A percentile compares a stretch with the other conserved stretches of the same genome.
Evolutionary conservation across 1,140 invertebrate species (phyloP).

Genomic region (Pissodes strobi): DNA sequence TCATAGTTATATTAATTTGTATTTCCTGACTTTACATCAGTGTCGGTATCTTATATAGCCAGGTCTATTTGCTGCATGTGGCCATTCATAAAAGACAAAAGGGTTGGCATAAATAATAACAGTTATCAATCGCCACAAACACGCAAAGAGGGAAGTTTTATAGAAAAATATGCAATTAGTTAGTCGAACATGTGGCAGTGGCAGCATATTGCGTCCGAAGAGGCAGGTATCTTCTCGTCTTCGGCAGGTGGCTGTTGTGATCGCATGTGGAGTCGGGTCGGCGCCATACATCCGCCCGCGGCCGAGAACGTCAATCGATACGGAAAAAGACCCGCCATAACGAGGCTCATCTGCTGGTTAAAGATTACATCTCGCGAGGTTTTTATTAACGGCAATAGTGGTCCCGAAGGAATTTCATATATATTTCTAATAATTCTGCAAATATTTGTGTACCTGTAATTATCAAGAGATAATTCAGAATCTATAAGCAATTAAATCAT

Average conservation of each 20-base stretch:
- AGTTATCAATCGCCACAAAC: too few species aligned
- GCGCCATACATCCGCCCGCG: constrained; percentile 39
- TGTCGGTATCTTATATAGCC: too few species aligned
- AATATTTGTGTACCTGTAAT: neutral
- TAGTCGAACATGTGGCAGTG: neutral
- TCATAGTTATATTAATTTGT: too few species aligned
- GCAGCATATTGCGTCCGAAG: constrained; percentile 29
- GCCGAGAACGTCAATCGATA: constrained; percentile 47
- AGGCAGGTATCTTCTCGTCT: constrained; percentile 23
- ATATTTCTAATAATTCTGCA: neutral
- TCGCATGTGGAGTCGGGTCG: constrained; percentile 53
- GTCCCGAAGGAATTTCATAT: neutral
- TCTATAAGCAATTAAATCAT: too few species aligned
- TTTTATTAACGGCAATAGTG: neutral
- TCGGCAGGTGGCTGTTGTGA: constrained; percentile 25
- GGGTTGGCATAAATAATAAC: too few species aligned
- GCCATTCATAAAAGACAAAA: too few species aligned
- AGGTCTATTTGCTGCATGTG: too few species aligned
- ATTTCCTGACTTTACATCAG: too few species aligned
- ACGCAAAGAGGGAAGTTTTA: too few species aligned
- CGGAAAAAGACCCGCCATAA: too few species aligned
- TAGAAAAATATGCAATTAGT: neutral
- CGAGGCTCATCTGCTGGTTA: constrained; percentile 8
- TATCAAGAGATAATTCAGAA: too few species aligned
- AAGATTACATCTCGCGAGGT: constrained; percentile 3